Conservation (phyloP, 2,888 invertebrate genomes). For the Ommatoiulus sabulosus region DNA sequence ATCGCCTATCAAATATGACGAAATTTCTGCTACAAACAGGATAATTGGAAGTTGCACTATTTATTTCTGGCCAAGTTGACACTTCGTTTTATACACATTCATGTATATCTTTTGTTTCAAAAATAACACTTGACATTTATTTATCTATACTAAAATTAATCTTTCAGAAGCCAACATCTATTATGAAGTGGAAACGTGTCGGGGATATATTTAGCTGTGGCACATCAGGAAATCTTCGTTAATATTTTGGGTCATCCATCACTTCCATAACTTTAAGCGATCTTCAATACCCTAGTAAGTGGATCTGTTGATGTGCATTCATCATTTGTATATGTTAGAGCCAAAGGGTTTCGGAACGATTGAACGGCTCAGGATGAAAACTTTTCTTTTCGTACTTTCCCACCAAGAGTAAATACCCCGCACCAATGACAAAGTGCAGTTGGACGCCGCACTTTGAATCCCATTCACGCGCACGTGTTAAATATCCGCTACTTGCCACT, state of each 20-base stretch:
- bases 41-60: neutral
- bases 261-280: neutral
- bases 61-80: too few relatives aligned
- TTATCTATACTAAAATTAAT: too few relatives aligned
- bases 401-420: neutral
- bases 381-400: neutral
- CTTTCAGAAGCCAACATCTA: too few relatives aligned
- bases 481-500: neutral
- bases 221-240: neutral
- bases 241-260: too few relatives aligned
- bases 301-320: neutral
- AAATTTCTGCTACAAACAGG: neutral
- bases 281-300: neutral
- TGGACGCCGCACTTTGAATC: neutral
- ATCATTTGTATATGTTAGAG: neutral
- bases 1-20: neutral
- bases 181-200: too few relatives aligned
- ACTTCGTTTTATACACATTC: too few relatives aligned
- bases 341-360: neutral
- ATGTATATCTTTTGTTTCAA: too few relatives aligned
- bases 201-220: neutral
- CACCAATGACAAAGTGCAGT: constrained; percentile 13
- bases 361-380: neutral
- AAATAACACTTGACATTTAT: too few relatives aligned
- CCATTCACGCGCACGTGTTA: constrained; percentile 34